Conservation (phyloP, 2,797 vertebrate species). For the Meriones psammophilus region DNA sequence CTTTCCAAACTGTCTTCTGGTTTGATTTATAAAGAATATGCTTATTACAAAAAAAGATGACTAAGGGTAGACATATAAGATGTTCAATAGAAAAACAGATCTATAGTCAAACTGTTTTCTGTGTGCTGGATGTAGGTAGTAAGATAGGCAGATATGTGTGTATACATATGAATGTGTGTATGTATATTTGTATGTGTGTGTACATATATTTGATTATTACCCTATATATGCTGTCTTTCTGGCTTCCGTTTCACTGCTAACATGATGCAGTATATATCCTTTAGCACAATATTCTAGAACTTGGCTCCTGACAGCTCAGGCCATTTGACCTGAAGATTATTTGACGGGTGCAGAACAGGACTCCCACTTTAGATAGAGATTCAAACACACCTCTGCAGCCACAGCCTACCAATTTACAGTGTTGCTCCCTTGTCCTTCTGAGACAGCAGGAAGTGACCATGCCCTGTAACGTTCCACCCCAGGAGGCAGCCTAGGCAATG, state of each 20-base stretch:
- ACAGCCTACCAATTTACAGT: no score
- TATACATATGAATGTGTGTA: neutral
- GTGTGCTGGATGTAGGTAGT: neutral
- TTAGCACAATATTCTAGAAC: neutral
- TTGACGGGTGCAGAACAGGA: neutral
- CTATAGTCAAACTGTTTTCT: neutral
- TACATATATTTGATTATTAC: neutral
- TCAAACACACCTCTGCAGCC: no score
- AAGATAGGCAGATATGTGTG: neutral
- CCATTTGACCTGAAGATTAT: neutral
- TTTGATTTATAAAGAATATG: neutral
- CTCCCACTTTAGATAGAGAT: neutral
- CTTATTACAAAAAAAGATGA: neutral
- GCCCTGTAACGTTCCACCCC: neutral
- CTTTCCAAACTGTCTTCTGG: neutral
- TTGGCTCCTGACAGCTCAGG: neutral
- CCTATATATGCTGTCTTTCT: neutral
- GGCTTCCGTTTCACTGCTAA: neutral
- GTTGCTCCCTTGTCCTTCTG: neutral
- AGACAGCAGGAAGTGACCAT: neutral
- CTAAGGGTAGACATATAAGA: neutral
- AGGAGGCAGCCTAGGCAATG: neutral
- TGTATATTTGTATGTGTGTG: neutral
- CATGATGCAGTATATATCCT: neutral
- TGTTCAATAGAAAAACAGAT: neutral